Percentiles rank a stretch among this genome's conserved stretches.
phyloP scores from a whole-genome alignment of 2,888 invertebrate species.

The Copidosoma aretas region DNA sequence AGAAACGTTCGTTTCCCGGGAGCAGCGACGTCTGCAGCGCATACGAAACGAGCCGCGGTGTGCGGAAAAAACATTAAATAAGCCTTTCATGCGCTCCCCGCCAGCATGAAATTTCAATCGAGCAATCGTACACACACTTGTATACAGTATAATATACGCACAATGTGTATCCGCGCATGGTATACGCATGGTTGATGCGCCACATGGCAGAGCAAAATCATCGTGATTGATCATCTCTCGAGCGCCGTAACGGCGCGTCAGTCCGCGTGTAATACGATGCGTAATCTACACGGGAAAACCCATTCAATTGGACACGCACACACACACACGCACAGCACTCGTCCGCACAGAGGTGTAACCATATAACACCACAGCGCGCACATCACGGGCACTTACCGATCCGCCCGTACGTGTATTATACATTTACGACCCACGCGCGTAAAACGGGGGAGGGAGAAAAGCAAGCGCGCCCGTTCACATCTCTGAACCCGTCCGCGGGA shows the following conservation, averaged over 20 bases:
- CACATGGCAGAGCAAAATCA: neutral
- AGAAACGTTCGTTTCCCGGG: conserved; percentile 13
- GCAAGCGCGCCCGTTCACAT: neutral
- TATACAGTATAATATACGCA: no score
- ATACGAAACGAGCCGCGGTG: neutral
- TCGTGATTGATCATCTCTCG: no score
- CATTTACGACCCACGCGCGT: no score
- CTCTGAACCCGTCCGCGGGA: neutral
- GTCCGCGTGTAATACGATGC: no score
- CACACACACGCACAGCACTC: neutral
- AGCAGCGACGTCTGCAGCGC: neutral
- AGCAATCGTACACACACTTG: neutral
- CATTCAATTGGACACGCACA: neutral
- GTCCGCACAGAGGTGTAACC: neutral
- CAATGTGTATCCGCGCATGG: no score
- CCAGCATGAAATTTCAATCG: neutral
- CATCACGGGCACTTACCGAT: no score
- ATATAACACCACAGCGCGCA: no score
- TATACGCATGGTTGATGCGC: no score
- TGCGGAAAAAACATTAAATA: no score
- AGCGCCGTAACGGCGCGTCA: neutral
- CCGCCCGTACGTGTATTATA: no score
- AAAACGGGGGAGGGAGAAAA: no score
- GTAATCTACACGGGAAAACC: neutral
- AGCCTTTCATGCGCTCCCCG: no score